phyloP scores from a whole-genome alignment of 2,797 vertebrate genomes.

The Sitta carolinensis region DNA sequence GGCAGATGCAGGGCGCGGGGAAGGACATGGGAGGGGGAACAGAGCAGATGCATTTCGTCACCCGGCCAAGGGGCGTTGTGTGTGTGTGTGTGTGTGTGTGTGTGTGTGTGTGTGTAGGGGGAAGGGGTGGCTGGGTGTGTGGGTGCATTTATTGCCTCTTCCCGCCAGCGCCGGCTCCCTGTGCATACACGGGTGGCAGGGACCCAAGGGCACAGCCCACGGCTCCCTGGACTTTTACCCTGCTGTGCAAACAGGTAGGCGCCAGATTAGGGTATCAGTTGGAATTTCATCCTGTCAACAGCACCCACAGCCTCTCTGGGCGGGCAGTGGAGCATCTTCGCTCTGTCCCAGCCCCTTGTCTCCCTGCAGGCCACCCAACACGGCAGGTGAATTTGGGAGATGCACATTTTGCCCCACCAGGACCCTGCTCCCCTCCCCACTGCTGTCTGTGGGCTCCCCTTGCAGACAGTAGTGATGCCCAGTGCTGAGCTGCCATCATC shows the following conservation, averaged over 20 bases:
- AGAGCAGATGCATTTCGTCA: conserved; percentile 18
- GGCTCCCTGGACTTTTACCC: conserved; percentile 72
- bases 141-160: conserved; percentile 58
- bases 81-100: conserved; percentile 36
- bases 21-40: not conserved
- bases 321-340: not conserved
- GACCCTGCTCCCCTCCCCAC: not conserved
- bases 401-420: fast-evolving
- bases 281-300: conserved; percentile 67
- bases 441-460: not conserved
- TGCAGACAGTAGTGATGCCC: not conserved
- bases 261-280: conserved; percentile 69
- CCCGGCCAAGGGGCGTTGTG: not conserved
- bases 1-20: not conserved
- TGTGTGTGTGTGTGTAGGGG: conserved; percentile 40
- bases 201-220: conserved; percentile 22
- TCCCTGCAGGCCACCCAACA: not conserved
- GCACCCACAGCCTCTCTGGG: not conserved
- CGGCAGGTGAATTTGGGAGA: not conserved
- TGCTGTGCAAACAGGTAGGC: conserved; percentile 72
- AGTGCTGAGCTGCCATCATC: not conserved
- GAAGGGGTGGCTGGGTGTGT: conserved; percentile 38
- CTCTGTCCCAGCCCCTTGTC: not conserved
- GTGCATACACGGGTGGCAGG: conserved; percentile 32
- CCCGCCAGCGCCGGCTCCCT: conserved; percentile 18